A percentile compares a stretch with the other conserved stretches of the same genome.
Evolutionary conservation across 1,140 invertebrate genomes (phyloP).

Genomic region (Lethocerus indicus): DNA sequence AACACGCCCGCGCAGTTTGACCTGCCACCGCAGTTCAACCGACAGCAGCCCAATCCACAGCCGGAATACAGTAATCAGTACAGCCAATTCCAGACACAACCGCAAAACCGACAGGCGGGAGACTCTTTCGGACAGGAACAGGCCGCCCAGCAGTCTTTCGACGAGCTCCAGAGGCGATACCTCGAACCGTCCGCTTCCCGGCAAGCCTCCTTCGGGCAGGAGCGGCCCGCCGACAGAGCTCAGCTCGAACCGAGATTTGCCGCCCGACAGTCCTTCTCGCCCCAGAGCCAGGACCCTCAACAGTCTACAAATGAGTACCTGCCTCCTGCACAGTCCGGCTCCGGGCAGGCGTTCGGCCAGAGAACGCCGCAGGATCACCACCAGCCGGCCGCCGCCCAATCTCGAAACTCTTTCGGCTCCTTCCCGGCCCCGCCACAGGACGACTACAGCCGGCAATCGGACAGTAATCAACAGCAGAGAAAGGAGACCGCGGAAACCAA

Average conservation of each 20-base stretch:
- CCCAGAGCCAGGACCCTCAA: background rate
- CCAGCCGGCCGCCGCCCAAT: background rate
- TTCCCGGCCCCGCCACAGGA: background rate
- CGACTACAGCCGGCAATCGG: background rate
- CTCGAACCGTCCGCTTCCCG: background rate
- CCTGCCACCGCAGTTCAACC: background rate
- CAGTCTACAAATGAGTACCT: background rate
- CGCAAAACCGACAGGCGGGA: no score
- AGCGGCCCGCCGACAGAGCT: background rate
- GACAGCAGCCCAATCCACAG: background rate
- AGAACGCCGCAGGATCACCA: background rate
- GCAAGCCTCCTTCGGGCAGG: background rate
- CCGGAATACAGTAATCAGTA: background rate
- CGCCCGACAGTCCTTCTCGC: background rate
- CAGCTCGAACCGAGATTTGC: background rate
- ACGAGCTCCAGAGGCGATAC: background rate
- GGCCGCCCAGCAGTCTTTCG: no score
- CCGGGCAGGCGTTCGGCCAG: background rate
- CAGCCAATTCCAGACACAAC: no score
- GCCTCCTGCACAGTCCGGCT: background rate
- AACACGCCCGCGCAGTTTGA: background rate
- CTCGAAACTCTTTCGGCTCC: background rate
- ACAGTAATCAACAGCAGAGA: background rate
- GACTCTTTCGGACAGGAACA: no score
- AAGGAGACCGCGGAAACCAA: background rate